Evolutionary conservation across 1,140 invertebrate species (phyloP).

Genomic region (Temnothorax longispinosus): DNA sequence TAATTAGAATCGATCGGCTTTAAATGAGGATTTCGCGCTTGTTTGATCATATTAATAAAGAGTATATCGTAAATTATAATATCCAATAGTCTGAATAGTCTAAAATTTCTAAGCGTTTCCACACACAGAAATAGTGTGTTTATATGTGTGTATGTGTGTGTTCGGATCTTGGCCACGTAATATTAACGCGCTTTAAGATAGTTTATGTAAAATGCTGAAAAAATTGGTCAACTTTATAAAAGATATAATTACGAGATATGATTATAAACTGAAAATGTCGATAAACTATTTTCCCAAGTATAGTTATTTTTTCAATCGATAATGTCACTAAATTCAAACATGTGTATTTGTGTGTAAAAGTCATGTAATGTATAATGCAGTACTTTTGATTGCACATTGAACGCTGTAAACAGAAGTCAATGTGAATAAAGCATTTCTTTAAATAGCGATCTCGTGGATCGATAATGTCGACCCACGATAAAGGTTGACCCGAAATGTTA

Average conservation of each 20-base stretch:
- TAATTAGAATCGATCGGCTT: constrained; percentile 18
- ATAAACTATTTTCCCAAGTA: background rate
- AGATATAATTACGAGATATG: background rate
- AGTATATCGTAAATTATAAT: background rate
- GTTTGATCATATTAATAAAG: constrained; percentile 4
- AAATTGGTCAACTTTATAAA: background rate
- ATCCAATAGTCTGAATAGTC: background rate
- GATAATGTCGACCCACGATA: constrained; percentile 45
- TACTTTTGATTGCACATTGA: background rate
- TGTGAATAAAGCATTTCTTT: constrained; percentile 31
- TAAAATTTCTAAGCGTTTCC: background rate
- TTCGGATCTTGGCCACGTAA: background rate
- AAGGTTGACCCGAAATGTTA: constrained; percentile 44
- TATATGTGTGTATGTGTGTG: too few relatives aligned
- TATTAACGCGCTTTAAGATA: background rate
- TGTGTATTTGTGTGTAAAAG: background rate
- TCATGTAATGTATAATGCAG: background rate
- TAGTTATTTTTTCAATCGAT: background rate
- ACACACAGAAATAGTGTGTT: background rate
- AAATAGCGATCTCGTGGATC: constrained; percentile 40
- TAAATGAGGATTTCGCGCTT: constrained; percentile 21
- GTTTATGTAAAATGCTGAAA: background rate
- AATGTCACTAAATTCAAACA: background rate
- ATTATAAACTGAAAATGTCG: background rate
- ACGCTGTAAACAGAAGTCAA: constrained; percentile 35